Evolutionary conservation across 2,113 vertebrate genomes (phyloP).

Genomic region (Colistium nudipinnis): DNA sequence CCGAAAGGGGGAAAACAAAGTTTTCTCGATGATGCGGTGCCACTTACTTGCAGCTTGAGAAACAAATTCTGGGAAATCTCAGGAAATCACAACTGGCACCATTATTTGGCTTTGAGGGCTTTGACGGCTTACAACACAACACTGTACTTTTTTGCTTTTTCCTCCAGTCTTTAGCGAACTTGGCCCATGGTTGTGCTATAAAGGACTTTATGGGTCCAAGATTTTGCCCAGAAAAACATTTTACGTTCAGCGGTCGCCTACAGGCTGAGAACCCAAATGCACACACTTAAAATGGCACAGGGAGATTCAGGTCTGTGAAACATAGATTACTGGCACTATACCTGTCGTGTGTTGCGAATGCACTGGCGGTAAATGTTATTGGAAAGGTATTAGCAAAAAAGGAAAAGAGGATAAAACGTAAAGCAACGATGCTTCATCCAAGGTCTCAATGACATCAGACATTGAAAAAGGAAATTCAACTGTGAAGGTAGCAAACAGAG

Average conservation of each 20-base stretch:
- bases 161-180: conserved; percentile 39
- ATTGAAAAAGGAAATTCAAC: not conserved
- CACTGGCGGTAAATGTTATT: not conserved
- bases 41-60: conserved; percentile 42
- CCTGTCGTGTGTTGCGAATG: not conserved
- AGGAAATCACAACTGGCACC: conserved; percentile 75
- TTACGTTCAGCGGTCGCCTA: conserved; percentile 45
- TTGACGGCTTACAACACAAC: conserved; percentile 72
- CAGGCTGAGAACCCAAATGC: conserved; percentile 62
- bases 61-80: conserved; percentile 61
- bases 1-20: conserved; percentile 24
- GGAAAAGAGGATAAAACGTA: not conserved
- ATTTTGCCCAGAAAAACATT: conserved; percentile 57
- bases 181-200: conserved; percentile 33
- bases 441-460: not conserved
- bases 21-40: conserved; percentile 43
- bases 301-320: conserved; percentile 32
- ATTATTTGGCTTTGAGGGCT: conserved; percentile 73
- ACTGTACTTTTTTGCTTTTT: conserved; percentile 52
- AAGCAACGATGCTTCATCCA: not conserved
- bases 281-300: conserved; percentile 31
- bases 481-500: not conserved
- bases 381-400: conserved; percentile 2
- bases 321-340: not conserved
- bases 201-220: conserved; percentile 30